A percentile compares a stretch with the other conserved stretches of the same genome.
phyloP scores from a whole-genome alignment of 1,140 invertebrate species.

The Maconellicoccus hirsutus region DNA sequence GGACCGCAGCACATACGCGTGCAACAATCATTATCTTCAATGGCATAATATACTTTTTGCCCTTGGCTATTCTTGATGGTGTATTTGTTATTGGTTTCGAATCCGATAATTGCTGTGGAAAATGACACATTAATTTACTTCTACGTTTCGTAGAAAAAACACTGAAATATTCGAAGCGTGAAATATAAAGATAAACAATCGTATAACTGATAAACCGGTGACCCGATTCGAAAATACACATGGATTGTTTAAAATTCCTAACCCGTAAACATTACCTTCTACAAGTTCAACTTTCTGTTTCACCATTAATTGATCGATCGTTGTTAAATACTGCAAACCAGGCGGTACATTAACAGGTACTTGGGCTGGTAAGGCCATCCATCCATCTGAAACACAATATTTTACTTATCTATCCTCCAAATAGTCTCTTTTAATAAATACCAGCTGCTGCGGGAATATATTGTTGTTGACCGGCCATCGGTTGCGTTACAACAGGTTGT shows the following conservation, averaged over 20 bases:
- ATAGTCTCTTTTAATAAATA: too few species aligned
- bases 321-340: slow-evolving; percentile 85
- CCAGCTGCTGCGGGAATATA: too few species aligned
- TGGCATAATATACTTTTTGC: slow-evolving; percentile 71
- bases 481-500: neutral
- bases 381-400: slow-evolving; percentile 49
- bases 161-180: too few species aligned
- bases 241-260: too few species aligned
- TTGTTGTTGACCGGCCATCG: neutral
- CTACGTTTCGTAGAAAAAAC: too few species aligned
- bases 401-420: too few species aligned
- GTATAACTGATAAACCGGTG: too few species aligned
- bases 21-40: slow-evolving; percentile 70
- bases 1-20: slow-evolving; percentile 66
- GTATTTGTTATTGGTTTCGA: slow-evolving; percentile 84
- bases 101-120: slow-evolving; percentile 56
- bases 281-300: slow-evolving; percentile 77
- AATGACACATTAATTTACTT: too few species aligned
- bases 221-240: too few species aligned
- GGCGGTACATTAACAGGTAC: slow-evolving; percentile 64
- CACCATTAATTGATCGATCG: slow-evolving; percentile 75
- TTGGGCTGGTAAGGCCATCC: slow-evolving; percentile 63
- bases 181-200: too few species aligned
- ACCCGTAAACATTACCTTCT: slow-evolving; percentile 46
- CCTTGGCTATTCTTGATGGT: slow-evolving; percentile 61